Conservation (phyloP, 1,140 invertebrate species). For the Drosophila sechellia region DNA sequence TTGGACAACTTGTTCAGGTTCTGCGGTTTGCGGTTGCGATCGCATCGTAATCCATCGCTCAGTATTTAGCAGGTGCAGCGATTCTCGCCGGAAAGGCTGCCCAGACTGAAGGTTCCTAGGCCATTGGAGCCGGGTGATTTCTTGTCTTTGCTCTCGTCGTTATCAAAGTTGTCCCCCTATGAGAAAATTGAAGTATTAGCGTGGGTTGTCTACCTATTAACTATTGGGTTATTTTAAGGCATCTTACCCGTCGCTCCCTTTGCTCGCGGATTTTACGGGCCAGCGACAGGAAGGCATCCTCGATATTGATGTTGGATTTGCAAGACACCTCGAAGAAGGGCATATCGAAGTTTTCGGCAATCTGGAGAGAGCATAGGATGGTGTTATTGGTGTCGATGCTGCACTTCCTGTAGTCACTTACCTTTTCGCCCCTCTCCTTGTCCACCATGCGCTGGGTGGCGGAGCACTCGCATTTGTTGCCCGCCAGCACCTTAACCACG, state of each 20-base stretch:
- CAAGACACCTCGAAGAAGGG: slow-evolving; percentile 97
- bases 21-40: slow-evolving; percentile 44
- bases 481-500: slow-evolving; percentile 93
- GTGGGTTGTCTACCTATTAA: background rate
- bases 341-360: slow-evolving; percentile 95
- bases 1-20: slow-evolving; percentile 60
- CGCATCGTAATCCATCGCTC: slow-evolving; percentile 23
- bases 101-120: slow-evolving; percentile 81
- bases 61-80: slow-evolving; percentile 80
- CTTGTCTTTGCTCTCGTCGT: slow-evolving; percentile 81
- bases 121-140: slow-evolving; percentile 84
- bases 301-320: slow-evolving; percentile 95
- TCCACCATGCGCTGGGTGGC: slow-evolving; percentile 90
- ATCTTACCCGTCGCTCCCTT: slow-evolving; percentile 89
- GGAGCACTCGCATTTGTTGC: slow-evolving; percentile 93
- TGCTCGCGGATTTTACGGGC: slow-evolving; percentile 93
- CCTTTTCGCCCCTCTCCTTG: slow-evolving; percentile 91
- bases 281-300: slow-evolving; percentile 93
- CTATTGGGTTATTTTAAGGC: background rate
- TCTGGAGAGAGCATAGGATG: slow-evolving; percentile 85
- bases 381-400: background rate
- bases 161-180: slow-evolving; percentile 83
- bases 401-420: slow-evolving; percentile 67
- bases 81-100: slow-evolving; percentile 78
- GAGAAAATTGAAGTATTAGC: background rate